Evolutionary conservation across 1,140 invertebrate genomes (phyloP), one percentile per base, ranked within the genome.

Genomic region (Drosophila kurseongensis): DNA sequence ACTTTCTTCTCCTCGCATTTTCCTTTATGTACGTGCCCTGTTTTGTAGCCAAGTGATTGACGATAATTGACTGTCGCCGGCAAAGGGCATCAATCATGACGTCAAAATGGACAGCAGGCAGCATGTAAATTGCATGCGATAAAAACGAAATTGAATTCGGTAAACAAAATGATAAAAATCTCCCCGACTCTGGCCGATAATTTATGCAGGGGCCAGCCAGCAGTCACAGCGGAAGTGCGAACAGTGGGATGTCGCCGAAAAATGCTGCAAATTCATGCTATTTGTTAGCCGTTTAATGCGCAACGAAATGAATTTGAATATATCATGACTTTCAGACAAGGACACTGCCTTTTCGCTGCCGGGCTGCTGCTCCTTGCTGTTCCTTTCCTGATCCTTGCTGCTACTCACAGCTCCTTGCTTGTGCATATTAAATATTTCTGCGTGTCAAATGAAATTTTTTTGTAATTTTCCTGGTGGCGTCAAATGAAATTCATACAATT

Each of bases 141-240:
- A 89, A 89, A 83, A 89, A 76, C 55, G 67, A 89, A 88, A 88
- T 88, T 88, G 83, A 88, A 88, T 79, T 88, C 84, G 72, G 59
- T 75, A 74, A 88, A 88, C 83, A 88, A 80, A 89, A 89, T 88
- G 80, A 88, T 89, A 79, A 83, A 83, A 88, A 89, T 89, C 80
- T 76, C 16, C 36, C 5, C 12, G 40, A 18, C 23, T 54, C 40
- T 59, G 41, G 45, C 51, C 78, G 68, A 88, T 88, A 73, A 88
- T 77, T 88, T 88, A 88, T 88, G 84, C 83, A 89, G 57, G 50
- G 27, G n/a, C 29, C 48, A 12, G 29, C 8, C 29, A 32, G 6
- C 29, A 32, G 29, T 32, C 29, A 8, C 29, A 32, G 29, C 29
- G 29, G 52, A 58, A 56, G 55, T 51, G 40, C 38, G 42, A 63